Evolutionary conservation across 2,888 invertebrate genomes (phyloP), one percentile per base, ranked within the genome.

Genomic region (Pasiphila rectangulata): DNA sequence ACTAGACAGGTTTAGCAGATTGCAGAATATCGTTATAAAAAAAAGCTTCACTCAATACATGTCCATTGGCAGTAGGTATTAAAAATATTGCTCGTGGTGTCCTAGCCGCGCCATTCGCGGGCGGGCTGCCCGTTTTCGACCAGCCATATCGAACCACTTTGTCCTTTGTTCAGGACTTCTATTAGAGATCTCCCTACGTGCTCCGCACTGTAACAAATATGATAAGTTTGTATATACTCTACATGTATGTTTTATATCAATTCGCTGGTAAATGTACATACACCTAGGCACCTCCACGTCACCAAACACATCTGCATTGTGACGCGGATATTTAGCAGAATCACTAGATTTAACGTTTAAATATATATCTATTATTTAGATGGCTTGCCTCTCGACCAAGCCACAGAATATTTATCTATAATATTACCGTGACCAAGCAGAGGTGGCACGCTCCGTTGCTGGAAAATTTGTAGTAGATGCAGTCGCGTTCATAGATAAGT

Each of bases 131-230:
- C 91, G 61, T 93, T 93, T 64, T 93, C 93, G 17, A 93, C 91
- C 25, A 93, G 76, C 94, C 94, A 94, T 45, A 93, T 91, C 0
- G 92, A 91, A n/a, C 94, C 94, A 67, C 92, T 93, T 57, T 91
- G 90, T 5, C 91, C 93, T 61, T 92, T 92, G 49, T 90, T 90
- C 21, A 94, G 75, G 20, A 94, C 82, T 46, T 93, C 92, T 24
- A 93, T 84, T 48, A 94, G 74, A 7, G 92, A 90, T 59, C 92
- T 91, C 0, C 92, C 93, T n/a, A 94, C 91, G 70, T 93, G 92
- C 53, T 94, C 93, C 4, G 92, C 83, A 61, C 94, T 94, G 83
- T 2, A 90, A 90, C 46, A 40, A 37, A 19, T n/a, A 27, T 13
- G 7, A 13, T 27, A 13, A 27, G 27, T 27, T 25, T 16, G 4